Conservation (phyloP, 1,140 invertebrate genomes). For the Penaeus vannamei region DNA sequence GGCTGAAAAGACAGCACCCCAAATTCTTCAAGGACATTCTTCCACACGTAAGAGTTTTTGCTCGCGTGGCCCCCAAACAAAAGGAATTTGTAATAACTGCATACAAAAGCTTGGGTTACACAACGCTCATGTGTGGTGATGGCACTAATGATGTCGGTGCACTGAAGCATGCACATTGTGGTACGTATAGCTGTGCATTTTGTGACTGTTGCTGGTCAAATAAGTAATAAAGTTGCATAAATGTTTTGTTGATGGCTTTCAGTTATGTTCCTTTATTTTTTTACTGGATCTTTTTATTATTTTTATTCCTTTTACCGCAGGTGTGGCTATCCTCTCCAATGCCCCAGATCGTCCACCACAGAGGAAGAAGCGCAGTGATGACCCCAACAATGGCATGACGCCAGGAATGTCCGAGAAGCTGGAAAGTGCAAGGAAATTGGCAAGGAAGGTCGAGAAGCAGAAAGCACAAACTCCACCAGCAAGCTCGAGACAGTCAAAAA, state of each 20-base stretch:
- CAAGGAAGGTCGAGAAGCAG: slow-evolving; percentile 53
- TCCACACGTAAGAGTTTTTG: slow-evolving; percentile 90
- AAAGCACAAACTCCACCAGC: slow-evolving; percentile 28
- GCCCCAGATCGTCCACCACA: slow-evolving; percentile 79
- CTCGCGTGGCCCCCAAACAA: slow-evolving; percentile 95
- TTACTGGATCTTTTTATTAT: not conserved
- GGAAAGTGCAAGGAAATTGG: slow-evolving; percentile 55
- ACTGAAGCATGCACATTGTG: slow-evolving; percentile 97
- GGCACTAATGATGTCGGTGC: slow-evolving; percentile 99
- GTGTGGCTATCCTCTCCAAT: slow-evolving; percentile 91
- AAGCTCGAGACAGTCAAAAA: not conserved
- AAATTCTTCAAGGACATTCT: slow-evolving; percentile 82
- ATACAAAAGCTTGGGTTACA: slow-evolving; percentile 89
- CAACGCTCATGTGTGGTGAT: slow-evolving; percentile 99
- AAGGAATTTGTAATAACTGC: slow-evolving; percentile 95
- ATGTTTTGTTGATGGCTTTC: too few species aligned
- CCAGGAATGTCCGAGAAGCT: slow-evolving; percentile 63
- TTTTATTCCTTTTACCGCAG: slow-evolving; percentile 70
- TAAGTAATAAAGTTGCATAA: too few species aligned
- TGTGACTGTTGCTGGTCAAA: not conserved
- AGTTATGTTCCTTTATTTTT: too few species aligned
- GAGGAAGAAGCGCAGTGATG: slow-evolving; percentile 71
- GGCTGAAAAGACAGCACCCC: slow-evolving; percentile 79
- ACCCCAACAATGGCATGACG: slow-evolving; percentile 55
- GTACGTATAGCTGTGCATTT: slow-evolving; percentile 70